These are phyloP conservation scores for Sturnus vulgaris DNA, from an alignment of 2,113 vertebrate genomes.

Conservation along the genomic window DNA sequence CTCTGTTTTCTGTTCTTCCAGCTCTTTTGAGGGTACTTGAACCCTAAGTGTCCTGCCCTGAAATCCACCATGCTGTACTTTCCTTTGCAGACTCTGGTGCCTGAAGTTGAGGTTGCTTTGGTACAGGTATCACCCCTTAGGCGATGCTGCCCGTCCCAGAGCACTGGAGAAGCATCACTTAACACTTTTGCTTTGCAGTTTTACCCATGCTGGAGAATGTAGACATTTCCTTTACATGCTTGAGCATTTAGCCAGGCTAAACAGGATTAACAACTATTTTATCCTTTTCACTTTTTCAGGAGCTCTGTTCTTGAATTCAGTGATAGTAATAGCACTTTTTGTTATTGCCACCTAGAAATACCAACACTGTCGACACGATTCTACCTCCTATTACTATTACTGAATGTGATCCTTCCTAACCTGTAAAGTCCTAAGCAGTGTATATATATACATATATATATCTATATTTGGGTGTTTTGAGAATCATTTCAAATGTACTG, in stretches of 20 bases:
- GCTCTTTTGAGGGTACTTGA: background rate
- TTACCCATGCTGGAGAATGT: background rate
- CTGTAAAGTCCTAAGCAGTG: conserved; percentile 34
- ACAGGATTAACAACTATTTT: conserved; percentile 47
- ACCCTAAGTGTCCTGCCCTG: background rate
- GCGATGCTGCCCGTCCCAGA: background rate
- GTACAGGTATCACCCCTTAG: background rate
- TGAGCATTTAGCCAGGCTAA: background rate
- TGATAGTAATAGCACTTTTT: conserved; percentile 67
- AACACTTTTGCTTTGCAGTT: conserved; percentile 39
- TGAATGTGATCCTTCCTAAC: conserved; percentile 70
- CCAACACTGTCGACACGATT: conserved; percentile 21
- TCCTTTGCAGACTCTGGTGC: background rate
- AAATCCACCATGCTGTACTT: background rate
- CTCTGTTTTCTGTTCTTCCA: background rate
- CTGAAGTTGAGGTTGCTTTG: background rate
- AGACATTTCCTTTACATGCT: background rate
- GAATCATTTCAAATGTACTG: conserved; percentile 11
- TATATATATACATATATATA: background rate
- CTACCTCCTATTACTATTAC: conserved; percentile 59
- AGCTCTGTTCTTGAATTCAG: conserved; percentile 69
- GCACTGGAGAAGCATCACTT: background rate
- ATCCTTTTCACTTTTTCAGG: conserved; percentile 69
- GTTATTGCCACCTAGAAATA: conserved; percentile 31
- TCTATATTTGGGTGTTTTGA: background rate